A percentile compares a stretch with the other conserved stretches of the same genome.
These are phyloP conservation scores for Anguilla obscura DNA, from an alignment of 2,797 vertebrate genomes.

Conservation along the genomic window DNA sequence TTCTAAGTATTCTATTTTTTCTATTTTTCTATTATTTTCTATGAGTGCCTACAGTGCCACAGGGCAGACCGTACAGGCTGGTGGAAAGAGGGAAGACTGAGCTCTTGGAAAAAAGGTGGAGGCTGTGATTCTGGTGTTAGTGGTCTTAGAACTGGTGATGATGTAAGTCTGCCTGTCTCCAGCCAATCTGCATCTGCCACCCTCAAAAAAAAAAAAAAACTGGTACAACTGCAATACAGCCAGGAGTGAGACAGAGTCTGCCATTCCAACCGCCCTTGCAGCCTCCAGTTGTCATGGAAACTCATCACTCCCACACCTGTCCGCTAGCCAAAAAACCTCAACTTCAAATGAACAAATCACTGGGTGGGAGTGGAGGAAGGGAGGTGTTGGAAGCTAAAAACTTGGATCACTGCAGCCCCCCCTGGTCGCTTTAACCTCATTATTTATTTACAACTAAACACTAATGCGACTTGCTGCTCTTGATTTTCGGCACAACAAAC, in stretches of 20 bases:
- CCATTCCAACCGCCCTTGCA: not conserved
- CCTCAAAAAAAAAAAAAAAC: too few relatives aligned
- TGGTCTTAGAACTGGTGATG: not conserved
- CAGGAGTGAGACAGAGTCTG: constrained; percentile 6
- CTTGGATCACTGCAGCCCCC: not conserved
- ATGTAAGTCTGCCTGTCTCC: not conserved
- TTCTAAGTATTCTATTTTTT: too few relatives aligned
- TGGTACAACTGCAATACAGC: constrained; percentile 11
- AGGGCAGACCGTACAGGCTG: not conserved
- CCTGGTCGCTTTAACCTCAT: not conserved
- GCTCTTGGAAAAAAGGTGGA: not conserved
- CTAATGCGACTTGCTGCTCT: not conserved
- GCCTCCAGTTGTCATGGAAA: constrained; percentile 30
- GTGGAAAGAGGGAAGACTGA: not conserved
- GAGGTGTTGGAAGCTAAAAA: not conserved
- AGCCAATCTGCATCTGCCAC: not conserved
- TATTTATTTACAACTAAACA: constrained; percentile 17
- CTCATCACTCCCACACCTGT: constrained; percentile 35
- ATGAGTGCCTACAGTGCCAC: not conserved
- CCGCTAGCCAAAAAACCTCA: constrained; percentile 23
- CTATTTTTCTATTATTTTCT: not conserved
- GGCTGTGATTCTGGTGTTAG: not conserved
- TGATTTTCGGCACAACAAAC: not conserved
- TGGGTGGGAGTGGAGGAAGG: not conserved
- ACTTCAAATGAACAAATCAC: constrained; percentile 9